phyloP scores from a whole-genome alignment of 2,888 invertebrate species.

The Taphrorychus bicolor region DNA sequence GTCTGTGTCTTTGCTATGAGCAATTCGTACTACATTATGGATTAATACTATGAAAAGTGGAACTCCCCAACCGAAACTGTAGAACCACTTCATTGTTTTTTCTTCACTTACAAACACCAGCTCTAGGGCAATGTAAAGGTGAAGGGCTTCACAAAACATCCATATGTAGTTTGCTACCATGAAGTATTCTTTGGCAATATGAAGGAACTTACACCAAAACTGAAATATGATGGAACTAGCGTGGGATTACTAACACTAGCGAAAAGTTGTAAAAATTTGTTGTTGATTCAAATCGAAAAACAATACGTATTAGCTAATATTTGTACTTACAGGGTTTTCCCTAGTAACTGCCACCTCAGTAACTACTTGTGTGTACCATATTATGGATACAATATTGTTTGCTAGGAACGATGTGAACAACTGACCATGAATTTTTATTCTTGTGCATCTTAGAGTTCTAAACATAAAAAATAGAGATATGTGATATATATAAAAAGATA shows the following conservation, averaged over 20 bases:
- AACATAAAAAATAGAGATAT: no score
- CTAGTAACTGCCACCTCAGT: constrained; percentile 64
- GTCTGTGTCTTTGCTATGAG: constrained; percentile 61
- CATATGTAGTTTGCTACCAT: constrained; percentile 81
- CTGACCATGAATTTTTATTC: constrained; percentile 79
- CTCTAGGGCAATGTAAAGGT: constrained; percentile 77
- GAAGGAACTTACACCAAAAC: constrained; percentile 75
- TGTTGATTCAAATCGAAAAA: no score
- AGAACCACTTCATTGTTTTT: constrained; percentile 73
- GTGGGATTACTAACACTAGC: no score
- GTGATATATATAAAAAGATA: no score
- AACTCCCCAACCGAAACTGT: constrained; percentile 71
- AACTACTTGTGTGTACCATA: constrained; percentile 74
- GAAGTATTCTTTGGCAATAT: constrained; percentile 72
- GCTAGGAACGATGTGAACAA: constrained; percentile 76
- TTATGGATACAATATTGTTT: constrained; percentile 77
- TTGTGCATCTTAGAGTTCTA: constrained; percentile 66
- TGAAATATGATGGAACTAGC: constrained; percentile 52
- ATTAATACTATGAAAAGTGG: constrained; percentile 63
- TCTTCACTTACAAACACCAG: constrained; percentile 79
- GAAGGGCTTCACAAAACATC: constrained; percentile 85
- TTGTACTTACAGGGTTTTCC: constrained; percentile 66
- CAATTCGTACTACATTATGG: constrained; percentile 60
- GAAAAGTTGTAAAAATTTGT: no score
- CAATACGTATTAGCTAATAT: no score